Conservation (phyloP, 2,797 vertebrate species). For the Alcedo quadribrachys region DNA sequence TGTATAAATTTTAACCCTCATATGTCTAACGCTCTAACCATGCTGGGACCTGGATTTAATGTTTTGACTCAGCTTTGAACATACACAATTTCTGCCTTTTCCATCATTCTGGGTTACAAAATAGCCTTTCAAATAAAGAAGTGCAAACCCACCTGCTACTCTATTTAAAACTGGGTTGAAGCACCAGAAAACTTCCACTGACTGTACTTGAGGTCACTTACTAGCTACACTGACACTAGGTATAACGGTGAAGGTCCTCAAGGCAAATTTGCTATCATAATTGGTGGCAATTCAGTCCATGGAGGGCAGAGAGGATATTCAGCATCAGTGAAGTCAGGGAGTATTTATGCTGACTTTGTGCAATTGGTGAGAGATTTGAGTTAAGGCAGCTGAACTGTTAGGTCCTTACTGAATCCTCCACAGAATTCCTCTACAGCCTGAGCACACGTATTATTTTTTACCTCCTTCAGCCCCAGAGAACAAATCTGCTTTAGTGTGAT, state of each 20-base stretch:
- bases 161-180: background rate
- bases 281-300: background rate
- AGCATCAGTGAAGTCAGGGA: background rate
- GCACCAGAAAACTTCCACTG: background rate
- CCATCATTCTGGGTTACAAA: background rate
- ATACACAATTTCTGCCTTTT: background rate
- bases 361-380: background rate
- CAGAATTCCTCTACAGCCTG: background rate
- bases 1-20: background rate
- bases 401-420: conserved; percentile 5
- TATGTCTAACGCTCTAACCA: background rate
- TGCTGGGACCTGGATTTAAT: background rate
- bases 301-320: background rate
- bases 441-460: conserved; percentile 15
- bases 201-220: background rate
- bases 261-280: background rate
- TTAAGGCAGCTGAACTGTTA: background rate
- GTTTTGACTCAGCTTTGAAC: background rate
- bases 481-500: background rate
- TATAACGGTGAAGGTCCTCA: background rate
- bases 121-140: background rate
- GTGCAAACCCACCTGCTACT: background rate
- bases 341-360: background rate
- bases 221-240: background rate
- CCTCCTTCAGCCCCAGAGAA: background rate